A percentile compares a stretch with the other conserved stretches of the same genome.
Conservation (phyloP, 2,113 vertebrate genomes). For the Barbus barbus region DNA sequence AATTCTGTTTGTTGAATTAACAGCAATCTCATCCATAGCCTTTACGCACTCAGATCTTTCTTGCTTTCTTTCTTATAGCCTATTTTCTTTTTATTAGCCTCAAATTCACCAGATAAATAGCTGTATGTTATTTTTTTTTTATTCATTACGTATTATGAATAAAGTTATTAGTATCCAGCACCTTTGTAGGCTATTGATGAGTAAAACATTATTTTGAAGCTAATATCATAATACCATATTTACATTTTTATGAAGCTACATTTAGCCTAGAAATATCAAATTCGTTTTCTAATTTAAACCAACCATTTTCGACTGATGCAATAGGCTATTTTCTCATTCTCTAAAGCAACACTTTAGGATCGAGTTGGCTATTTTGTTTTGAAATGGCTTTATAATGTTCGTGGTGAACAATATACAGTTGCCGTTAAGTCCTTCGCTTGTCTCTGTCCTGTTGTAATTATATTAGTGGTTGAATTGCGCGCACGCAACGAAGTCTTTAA, state of each 20-base stretch:
- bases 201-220: background rate
- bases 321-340: background rate
- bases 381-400: slow-evolving; percentile 5
- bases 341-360: background rate
- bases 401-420: background rate
- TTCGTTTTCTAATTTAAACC: background rate
- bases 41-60: background rate
- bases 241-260: background rate
- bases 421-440: background rate
- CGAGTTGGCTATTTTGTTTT: background rate
- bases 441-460: slow-evolving; percentile 42
- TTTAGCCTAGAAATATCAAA: background rate
- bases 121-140: background rate
- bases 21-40: background rate
- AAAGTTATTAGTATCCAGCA: background rate
- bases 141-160: background rate
- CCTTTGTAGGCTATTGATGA: background rate
- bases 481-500: slow-evolving; percentile 60
- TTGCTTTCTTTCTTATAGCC: background rate
- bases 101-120: background rate
- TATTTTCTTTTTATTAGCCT: background rate
- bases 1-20: background rate
- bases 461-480: slow-evolving; percentile 51
- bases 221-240: background rate
- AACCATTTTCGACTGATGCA: background rate